Conservation (phyloP, 2,113 vertebrate genomes). For the Syngnathus scovelli region DNA sequence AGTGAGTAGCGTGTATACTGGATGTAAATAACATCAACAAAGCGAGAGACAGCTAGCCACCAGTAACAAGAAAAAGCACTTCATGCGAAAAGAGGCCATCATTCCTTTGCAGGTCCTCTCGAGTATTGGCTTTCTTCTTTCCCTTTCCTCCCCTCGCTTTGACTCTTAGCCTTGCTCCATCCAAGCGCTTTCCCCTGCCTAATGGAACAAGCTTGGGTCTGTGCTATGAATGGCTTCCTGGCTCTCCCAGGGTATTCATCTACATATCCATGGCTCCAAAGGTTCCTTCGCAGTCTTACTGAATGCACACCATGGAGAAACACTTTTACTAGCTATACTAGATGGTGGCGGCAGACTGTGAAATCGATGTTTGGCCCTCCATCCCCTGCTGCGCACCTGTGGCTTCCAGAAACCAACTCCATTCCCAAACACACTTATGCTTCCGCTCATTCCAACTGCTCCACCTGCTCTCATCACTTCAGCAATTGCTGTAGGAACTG, state of each 20-base stretch:
- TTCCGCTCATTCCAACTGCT: constrained; percentile 1
- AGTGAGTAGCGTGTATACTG: constrained; percentile 8
- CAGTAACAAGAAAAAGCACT: constrained; percentile 43
- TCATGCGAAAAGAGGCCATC: constrained; percentile 28
- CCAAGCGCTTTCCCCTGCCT: constrained; percentile 42
- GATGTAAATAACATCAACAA: constrained; percentile 24
- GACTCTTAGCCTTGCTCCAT: constrained; percentile 21
- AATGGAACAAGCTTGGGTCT: constrained; percentile 48
- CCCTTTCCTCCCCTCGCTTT: constrained; percentile 11
- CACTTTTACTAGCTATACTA: constrained; percentile 45
- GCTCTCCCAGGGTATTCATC: constrained; percentile 45
- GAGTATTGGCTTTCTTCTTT: constrained; percentile 21
- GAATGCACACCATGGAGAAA: constrained; percentile 49
- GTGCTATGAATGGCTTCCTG: constrained; percentile 47
- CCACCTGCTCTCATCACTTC: constrained; percentile 27
- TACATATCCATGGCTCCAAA: constrained; percentile 65
- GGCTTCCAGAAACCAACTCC: constrained; percentile 25
- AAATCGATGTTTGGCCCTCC: constrained; percentile 52
- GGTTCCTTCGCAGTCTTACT: constrained; percentile 44
- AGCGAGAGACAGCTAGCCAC: constrained; percentile 11
- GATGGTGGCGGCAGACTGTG: constrained; percentile 51
- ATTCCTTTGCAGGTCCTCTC: constrained; percentile 30
- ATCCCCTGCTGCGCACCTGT: constrained; percentile 46
- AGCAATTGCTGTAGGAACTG: constrained; percentile 8
- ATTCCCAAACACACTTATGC: constrained; percentile 3